Conservation (phyloP, 2,888 invertebrate species). For the Luffia ferchaultella region DNA sequence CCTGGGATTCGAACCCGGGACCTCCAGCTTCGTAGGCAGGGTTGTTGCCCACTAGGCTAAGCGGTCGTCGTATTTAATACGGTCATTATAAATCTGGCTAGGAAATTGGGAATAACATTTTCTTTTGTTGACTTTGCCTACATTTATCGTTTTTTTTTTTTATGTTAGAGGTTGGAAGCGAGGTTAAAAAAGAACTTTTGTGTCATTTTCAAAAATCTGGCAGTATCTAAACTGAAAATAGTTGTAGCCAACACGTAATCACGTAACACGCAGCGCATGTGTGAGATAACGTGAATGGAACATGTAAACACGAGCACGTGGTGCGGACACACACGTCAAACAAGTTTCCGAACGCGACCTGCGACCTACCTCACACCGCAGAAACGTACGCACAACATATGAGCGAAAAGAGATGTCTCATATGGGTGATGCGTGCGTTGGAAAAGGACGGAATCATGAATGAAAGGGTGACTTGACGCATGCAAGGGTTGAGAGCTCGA, state of each 20-base stretch:
- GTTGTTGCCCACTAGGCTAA: too few species aligned
- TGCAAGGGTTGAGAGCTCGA: slow-evolving; percentile 35
- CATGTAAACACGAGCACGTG: slow-evolving; percentile 19
- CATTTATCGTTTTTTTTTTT: too few species aligned
- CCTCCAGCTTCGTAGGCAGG: too few species aligned
- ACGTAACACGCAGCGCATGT: slow-evolving; percentile 40
- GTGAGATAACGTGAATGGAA: slow-evolving; percentile 29
- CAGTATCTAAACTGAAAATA: too few species aligned
- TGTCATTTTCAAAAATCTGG: too few species aligned
- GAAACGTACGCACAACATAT: slow-evolving; percentile 34
- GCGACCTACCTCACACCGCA: slow-evolving; percentile 20
- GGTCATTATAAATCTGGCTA: too few species aligned
- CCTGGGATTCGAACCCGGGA: too few species aligned
- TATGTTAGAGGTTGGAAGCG: too few species aligned
- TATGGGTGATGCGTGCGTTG: slow-evolving; percentile 41
- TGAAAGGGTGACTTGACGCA: neutral
- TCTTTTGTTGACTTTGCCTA: too few species aligned
- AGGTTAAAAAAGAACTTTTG: too few species aligned
- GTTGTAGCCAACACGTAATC: slow-evolving; percentile 48
- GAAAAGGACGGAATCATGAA: slow-evolving; percentile 28
- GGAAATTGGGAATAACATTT: too few species aligned
- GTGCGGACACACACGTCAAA: slow-evolving; percentile 17
- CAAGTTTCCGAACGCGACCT: slow-evolving; percentile 16
- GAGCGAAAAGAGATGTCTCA: slow-evolving; percentile 42
- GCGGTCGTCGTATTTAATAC: too few species aligned